phyloP scores from a whole-genome alignment of 2,797 vertebrate genomes.

The Syngnathus acus region DNA sequence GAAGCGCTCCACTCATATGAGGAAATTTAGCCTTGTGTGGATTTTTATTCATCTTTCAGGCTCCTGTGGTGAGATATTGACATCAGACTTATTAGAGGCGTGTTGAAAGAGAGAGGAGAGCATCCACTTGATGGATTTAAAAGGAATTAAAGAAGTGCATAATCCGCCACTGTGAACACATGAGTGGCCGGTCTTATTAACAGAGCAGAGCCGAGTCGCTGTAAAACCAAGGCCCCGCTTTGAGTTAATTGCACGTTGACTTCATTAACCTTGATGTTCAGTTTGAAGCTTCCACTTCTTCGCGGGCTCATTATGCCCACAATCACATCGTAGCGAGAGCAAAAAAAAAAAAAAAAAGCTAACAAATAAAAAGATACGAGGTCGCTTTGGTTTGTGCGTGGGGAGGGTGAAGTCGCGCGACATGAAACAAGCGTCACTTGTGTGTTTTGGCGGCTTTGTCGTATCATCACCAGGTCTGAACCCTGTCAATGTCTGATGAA shows the following conservation, averaged over 20 bases:
- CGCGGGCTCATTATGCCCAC: slow-evolving; percentile 28
- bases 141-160: slow-evolving; percentile 25
- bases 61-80: slow-evolving; percentile 48
- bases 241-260: slow-evolving; percentile 49
- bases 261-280: slow-evolving; percentile 58
- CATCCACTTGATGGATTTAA: slow-evolving; percentile 15
- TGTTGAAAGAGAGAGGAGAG: slow-evolving; percentile 27
- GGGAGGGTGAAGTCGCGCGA: slow-evolving; percentile 29
- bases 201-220: slow-evolving; percentile 27
- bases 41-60: slow-evolving; percentile 50
- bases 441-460: slow-evolving; percentile 48
- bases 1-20: slow-evolving; percentile 35
- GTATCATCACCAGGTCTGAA: slow-evolving; percentile 53
- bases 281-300: slow-evolving; percentile 38
- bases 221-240: slow-evolving; percentile 36
- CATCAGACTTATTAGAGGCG: slow-evolving; percentile 15
- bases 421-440: slow-evolving; percentile 43
- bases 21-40: slow-evolving; percentile 43
- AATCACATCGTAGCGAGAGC: slow-evolving; percentile 14
- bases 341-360: slow-evolving; percentile 8
- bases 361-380: slow-evolving; percentile 16
- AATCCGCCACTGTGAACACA: slow-evolving; percentile 20
- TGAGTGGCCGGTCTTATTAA: slow-evolving; percentile 29
- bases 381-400: slow-evolving; percentile 26
- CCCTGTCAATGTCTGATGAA: slow-evolving; percentile 24